A percentile compares a stretch with the other conserved stretches of the same genome.
Conservation (phyloP, 2,888 invertebrate species). For the Plusia festucae region DNA sequence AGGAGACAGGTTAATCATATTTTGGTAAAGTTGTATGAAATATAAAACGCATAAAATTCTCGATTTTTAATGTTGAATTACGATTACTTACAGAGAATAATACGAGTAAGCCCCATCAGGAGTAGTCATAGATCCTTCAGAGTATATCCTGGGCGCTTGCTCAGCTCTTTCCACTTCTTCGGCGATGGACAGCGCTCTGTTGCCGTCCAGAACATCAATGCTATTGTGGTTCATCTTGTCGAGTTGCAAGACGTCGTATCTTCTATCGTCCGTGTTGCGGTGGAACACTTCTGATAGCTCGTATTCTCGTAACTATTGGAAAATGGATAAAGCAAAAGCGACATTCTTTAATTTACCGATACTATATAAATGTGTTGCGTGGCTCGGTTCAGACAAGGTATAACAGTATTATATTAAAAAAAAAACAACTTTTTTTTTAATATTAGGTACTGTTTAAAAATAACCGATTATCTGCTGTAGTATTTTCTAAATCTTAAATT, state of each 20-base stretch:
- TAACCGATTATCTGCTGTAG: no score
- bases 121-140: slow-evolving; percentile 84
- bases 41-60: no score
- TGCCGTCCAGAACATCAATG: slow-evolving; percentile 91
- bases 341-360: no score
- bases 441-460: no score
- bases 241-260: slow-evolving; percentile 92
- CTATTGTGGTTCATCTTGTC: slow-evolving; percentile 89
- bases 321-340: neutral
- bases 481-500: no score
- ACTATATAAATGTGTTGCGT: no score
- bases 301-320: slow-evolving; percentile 94
- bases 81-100: slow-evolving; percentile 81
- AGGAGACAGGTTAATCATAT: no score
- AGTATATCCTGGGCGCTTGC: slow-evolving; percentile 87
- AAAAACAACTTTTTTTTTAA: no score
- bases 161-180: slow-evolving; percentile 94
- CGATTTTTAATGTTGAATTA: no score
- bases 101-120: slow-evolving; percentile 84
- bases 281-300: slow-evolving; percentile 96
- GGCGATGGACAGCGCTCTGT: slow-evolving; percentile 93
- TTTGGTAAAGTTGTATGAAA: no score
- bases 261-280: slow-evolving; percentile 93
- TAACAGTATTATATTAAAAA: no score
- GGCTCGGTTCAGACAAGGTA: no score